Evolutionary conservation across 2,113 vertebrate species (phyloP).

Genomic region (Nicator chloris): DNA sequence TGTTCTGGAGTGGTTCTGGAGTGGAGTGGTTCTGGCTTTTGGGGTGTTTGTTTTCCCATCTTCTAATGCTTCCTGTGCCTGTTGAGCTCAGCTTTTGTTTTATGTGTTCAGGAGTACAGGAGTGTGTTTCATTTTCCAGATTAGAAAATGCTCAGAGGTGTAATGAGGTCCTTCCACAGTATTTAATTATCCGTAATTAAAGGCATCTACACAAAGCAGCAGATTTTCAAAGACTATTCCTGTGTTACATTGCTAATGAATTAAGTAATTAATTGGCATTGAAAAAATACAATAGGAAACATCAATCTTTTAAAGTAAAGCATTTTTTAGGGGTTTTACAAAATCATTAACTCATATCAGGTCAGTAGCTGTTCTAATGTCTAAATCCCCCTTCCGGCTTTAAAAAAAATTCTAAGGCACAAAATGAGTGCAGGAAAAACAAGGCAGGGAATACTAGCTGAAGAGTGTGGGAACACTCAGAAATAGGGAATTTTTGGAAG

Average conservation of each 20-base stretch:
- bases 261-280: conserved; percentile 79
- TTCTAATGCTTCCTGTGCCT: neutral
- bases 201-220: conserved; percentile 72
- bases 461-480: neutral
- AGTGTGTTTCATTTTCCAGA: conserved; percentile 45
- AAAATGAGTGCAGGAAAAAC: neutral
- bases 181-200: conserved; percentile 83
- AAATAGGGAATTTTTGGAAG: neutral
- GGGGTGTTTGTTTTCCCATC: neutral
- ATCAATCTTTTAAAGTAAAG: conserved; percentile 62
- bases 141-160: conserved; percentile 75
- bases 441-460: neutral
- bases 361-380: conserved; percentile 10
- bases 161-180: conserved; percentile 78
- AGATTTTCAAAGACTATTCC: conserved; percentile 74
- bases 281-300: conserved; percentile 69
- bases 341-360: conserved; percentile 49
- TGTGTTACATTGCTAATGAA: conserved; percentile 75
- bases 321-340: conserved; percentile 55
- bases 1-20: neutral
- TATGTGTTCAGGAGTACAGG: neutral
- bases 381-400: conserved; percentile 7
- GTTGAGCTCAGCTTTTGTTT: conserved; percentile 57
- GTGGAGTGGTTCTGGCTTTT: neutral
- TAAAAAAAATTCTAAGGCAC: neutral